Conservation (phyloP, 2,113 vertebrate species). For the Mustelus asterias region DNA sequence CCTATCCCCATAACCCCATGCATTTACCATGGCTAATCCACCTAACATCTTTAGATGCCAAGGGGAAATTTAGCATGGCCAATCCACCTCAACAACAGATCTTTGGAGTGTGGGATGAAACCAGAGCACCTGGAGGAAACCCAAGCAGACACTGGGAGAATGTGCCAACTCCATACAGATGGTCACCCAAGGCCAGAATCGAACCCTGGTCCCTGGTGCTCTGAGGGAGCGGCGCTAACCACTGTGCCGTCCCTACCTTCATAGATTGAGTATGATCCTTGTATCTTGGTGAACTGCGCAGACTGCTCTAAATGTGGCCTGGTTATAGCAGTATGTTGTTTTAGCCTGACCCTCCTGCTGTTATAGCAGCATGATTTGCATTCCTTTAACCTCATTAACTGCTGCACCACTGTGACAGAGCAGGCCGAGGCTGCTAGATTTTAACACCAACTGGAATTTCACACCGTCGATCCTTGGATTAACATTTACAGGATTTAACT, state of each 20-base stretch:
- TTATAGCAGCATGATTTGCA: neutral
- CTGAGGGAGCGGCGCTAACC: too few relatives aligned
- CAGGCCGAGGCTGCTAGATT: neutral
- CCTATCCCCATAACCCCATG: too few relatives aligned
- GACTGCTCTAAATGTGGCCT: neutral
- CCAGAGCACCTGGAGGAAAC: too few relatives aligned
- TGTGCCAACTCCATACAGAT: too few relatives aligned
- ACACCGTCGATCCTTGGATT: neutral
- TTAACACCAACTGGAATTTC: neutral
- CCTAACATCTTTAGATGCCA: too few relatives aligned
- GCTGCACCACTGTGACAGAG: neutral
- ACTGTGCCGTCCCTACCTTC: neutral
- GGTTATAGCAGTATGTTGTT: neutral
- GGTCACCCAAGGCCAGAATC: too few relatives aligned
- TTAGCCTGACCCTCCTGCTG: neutral
- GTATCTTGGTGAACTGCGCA: neutral
- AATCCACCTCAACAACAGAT: too few relatives aligned
- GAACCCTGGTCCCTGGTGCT: too few relatives aligned
- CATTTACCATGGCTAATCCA: too few relatives aligned
- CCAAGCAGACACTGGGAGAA: too few relatives aligned
- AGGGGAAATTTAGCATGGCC: too few relatives aligned
- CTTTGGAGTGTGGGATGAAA: too few relatives aligned
- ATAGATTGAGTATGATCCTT: neutral
- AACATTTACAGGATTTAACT: neutral
- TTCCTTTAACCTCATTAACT: neutral